A percentile compares a stretch with the other conserved stretches of the same genome.
These are phyloP conservation scores for Styela clava DNA, from an alignment of 23 tunicate species.

Conservation along the genomic window DNA sequence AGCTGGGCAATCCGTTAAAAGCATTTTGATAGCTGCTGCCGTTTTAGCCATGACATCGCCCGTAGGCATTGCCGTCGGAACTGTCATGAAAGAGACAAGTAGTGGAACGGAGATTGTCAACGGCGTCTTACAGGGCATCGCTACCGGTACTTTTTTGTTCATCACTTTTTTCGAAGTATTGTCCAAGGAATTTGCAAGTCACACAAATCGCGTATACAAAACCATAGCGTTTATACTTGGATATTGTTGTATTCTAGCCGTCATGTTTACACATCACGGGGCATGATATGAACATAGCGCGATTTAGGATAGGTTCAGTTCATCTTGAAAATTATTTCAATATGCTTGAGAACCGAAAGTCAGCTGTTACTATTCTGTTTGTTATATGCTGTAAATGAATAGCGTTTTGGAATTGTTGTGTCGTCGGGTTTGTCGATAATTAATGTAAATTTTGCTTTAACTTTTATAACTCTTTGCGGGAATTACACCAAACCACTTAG, in stretches of 20 bases:
- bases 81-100: conserved; percentile 37
- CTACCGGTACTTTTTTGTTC: conserved; percentile 89
- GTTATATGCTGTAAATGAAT: too few relatives aligned
- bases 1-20: conserved; percentile 45
- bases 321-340: too few relatives aligned
- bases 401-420: too few relatives aligned
- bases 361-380: too few relatives aligned
- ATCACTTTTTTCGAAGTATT: conserved; percentile 91
- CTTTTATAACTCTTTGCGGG: too few relatives aligned
- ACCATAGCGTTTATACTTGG: conserved; percentile 61
- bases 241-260: conserved; percentile 49
- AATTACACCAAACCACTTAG: too few relatives aligned
- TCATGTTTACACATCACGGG: conserved; percentile 63
- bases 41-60: conserved; percentile 75
- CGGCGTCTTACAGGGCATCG: conserved; percentile 74
- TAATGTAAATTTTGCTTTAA: too few relatives aligned
- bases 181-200: conserved; percentile 66
- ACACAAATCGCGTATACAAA: conserved; percentile 55
- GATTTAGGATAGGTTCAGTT: too few relatives aligned
- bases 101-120: conserved; percentile 51
- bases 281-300: conserved; percentile 5
- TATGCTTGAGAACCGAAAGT: too few relatives aligned
- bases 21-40: conserved; percentile 48
- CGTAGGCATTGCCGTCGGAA: conserved; percentile 59
- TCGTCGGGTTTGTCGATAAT: too few relatives aligned